Percentiles rank a stretch among this genome's conserved stretches.
Conservation (phyloP, 2,888 invertebrate species). For the Athrips mouffetella region DNA sequence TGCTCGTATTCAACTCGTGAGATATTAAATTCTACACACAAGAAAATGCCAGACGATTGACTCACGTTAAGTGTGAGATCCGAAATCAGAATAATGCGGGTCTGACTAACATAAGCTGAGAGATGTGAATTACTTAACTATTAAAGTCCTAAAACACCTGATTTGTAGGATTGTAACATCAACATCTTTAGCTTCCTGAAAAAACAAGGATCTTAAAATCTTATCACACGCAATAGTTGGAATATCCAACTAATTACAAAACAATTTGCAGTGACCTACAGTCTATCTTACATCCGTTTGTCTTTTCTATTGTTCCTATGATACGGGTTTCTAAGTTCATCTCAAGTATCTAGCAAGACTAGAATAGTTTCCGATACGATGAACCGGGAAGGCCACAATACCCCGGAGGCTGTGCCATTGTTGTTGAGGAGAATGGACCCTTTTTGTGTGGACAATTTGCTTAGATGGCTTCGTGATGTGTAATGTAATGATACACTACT, state of each 20-base stretch:
- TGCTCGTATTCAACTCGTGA: neutral
- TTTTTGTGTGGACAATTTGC: slow-evolving; percentile 11
- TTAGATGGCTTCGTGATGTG: neutral
- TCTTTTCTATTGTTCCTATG: neutral
- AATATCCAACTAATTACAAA: too few species aligned
- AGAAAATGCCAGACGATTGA: slow-evolving; percentile 33
- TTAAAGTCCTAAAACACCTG: too few species aligned
- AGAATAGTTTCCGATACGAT: slow-evolving; percentile 28
- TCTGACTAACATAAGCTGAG: too few species aligned
- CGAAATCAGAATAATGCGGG: too few species aligned
- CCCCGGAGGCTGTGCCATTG: slow-evolving; percentile 31
- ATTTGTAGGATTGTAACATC: too few species aligned
- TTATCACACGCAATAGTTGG: too few species aligned
- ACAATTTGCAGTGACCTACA: slow-evolving; percentile 6
- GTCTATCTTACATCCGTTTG: neutral
- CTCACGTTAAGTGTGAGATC: too few species aligned
- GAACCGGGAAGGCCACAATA: slow-evolving; percentile 38
- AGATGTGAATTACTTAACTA: too few species aligned
- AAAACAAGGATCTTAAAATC: too few species aligned
- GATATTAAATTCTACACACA: neutral
- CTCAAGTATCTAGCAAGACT: neutral
- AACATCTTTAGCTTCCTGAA: too few species aligned
- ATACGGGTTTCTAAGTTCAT: neutral
- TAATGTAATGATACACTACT: neutral
- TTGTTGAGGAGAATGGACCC: slow-evolving; percentile 17